phyloP scores from a whole-genome alignment of 2,113 vertebrate species.

The Campylomormyrus tamandua region DNA sequence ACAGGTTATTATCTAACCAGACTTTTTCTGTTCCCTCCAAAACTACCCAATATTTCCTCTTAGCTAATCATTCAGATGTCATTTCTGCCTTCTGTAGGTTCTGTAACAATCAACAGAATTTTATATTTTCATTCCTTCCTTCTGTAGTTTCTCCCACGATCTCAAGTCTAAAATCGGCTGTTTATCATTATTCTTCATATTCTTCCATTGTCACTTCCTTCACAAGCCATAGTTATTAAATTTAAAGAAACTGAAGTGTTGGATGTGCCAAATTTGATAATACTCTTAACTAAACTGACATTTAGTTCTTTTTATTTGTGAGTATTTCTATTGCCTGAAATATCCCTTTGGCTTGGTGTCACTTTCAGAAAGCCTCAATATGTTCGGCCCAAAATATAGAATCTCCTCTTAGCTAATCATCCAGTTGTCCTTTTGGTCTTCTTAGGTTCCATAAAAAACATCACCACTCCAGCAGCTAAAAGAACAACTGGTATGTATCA shows the following conservation, averaged over 20 bases:
- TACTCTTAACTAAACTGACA: background rate
- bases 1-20: too few relatives aligned
- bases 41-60: too few relatives aligned
- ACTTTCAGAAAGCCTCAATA: background rate
- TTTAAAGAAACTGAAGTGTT: background rate
- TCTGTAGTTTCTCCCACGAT: too few relatives aligned
- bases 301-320: background rate
- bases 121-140: too few relatives aligned
- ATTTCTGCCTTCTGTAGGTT: background rate
- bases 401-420: too few relatives aligned
- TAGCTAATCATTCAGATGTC: background rate
- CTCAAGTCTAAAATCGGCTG: too few relatives aligned
- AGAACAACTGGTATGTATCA: background rate
- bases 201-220: background rate
- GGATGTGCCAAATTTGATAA: background rate
- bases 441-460: too few relatives aligned
- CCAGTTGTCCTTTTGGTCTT: too few relatives aligned
- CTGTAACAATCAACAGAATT: background rate
- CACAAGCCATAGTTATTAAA: background rate
- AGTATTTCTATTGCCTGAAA: background rate
- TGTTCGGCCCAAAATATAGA: background rate
- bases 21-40: too few relatives aligned
- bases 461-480: too few relatives aligned
- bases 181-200: too few relatives aligned
- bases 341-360: background rate